Base-by-base conservation (phyloP, 2,113 vertebrate species). In the Damaliscus lunatus region DNA sequence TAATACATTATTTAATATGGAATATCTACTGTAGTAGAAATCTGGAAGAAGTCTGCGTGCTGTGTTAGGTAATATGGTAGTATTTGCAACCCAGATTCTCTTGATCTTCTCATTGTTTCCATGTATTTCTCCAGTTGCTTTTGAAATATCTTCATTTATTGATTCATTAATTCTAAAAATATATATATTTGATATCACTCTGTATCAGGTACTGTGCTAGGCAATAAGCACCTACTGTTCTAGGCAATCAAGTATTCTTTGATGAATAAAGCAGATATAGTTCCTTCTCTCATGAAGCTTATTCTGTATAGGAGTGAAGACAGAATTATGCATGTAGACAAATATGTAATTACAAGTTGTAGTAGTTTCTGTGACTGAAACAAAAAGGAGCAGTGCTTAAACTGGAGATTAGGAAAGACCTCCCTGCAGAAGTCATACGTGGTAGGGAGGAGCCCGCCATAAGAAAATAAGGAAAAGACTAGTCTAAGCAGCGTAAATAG, bases 291-390 rank as follows among this genome's bases (percentile, higher is more conserved):
- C 53, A 52, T 85, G 87, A 94, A 86, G 53, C 15, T 64, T 95
- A 89, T n/a, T 88, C 40, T 91, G 0, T 94, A 64, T 92, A 86
- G 50, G 89, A 89, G 25, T 91, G 36, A 91, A 91, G 59, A 86
- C 43, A 55, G 77, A 97, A 93, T 95, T 90, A 96, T 90, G 48
- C 31, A 53, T 80, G n/a, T 93, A 80, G 1, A 84, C 74, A 85
- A 43, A 94, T 89, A 77, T 57, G 6, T 96, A 74, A 74, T 94
- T 95, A 59, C 7, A 96, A 60, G 86, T 84, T 81, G 29, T 55
- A 29, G n/a, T 92, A 67, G 80, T 92, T 92, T 92, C 48, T 90
- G 21, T 95, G 62, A 95, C 50, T 67, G 59, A 95, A 93, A 92
- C 57, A 92, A 89, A 81, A 93, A 40, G 67, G 15, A 67, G n/a